A percentile compares a stretch with the other conserved stretches of the same genome.
These are phyloP conservation scores for Patella depressa DNA, from an alignment of 2,888 invertebrate genomes.

Conservation along the genomic window DNA sequence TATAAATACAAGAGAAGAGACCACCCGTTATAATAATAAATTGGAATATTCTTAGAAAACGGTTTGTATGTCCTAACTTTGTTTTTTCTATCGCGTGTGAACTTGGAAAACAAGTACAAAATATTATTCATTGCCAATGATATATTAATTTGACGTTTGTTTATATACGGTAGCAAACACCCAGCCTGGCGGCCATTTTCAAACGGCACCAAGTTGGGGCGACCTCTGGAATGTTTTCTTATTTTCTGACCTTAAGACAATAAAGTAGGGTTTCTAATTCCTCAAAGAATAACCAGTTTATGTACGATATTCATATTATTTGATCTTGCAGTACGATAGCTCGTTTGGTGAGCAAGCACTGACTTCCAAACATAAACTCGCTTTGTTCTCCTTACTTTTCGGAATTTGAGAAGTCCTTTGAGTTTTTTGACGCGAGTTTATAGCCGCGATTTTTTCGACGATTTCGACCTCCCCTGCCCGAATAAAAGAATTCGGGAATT, in stretches of 20 bases:
- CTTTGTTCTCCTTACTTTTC: background rate
- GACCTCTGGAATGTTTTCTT: slow-evolving; percentile 12
- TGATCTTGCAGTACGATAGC: background rate
- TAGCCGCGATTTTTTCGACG: background rate
- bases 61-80: background rate
- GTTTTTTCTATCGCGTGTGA: background rate
- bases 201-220: background rate
- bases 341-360: background rate
- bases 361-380: background rate
- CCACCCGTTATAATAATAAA: slow-evolving; percentile 10
- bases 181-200: background rate
- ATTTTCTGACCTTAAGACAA: slow-evolving; percentile 13
- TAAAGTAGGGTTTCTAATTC: slow-evolving; percentile 2
- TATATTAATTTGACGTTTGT: background rate
- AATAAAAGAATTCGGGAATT: background rate
- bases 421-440: background rate
- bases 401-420: slow-evolving; percentile 4
- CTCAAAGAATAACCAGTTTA: slow-evolving; percentile 9
- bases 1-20: background rate
- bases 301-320: background rate
- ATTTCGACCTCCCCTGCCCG: background rate
- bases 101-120: background rate
- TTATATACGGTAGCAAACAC: background rate
- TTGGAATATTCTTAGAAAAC: background rate
- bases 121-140: background rate